These are phyloP conservation scores for Lepus europaeus DNA, from an alignment of 2,113 vertebrate species.

Conservation along the genomic window DNA sequence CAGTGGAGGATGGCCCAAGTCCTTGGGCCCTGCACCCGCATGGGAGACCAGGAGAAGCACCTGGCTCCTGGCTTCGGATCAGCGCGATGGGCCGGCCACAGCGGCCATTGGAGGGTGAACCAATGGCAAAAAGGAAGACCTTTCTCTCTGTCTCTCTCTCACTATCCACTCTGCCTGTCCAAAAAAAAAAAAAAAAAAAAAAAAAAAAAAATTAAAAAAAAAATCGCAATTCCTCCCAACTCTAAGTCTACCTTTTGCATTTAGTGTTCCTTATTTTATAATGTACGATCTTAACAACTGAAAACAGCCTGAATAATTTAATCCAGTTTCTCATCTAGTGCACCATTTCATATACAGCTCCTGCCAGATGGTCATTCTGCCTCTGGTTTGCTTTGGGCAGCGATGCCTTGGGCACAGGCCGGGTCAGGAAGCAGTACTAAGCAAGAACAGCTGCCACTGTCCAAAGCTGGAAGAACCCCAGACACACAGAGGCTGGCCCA, in stretches of 20 bases:
- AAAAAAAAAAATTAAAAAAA: no score
- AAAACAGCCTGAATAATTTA: constrained; percentile 23
- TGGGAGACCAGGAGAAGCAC: no score
- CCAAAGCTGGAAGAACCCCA: background rate
- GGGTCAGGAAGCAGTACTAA: background rate
- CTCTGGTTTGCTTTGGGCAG: background rate
- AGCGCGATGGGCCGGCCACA: no score
- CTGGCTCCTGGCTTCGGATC: no score
- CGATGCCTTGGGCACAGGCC: background rate
- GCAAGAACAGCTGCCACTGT: background rate
- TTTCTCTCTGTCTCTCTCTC: no score
- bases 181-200: no score
- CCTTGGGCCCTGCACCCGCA: no score
- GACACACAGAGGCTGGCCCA: fast-evolving
- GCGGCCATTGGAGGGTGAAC: no score
- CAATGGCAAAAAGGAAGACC: no score
- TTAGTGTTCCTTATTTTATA: background rate
- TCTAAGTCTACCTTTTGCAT: background rate
- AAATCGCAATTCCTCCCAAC: background rate
- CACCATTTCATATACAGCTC: background rate
- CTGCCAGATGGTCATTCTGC: background rate
- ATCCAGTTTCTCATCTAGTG: background rate
- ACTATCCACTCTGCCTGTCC: no score
- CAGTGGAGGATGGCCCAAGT: no score
- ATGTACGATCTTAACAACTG: background rate